These are phyloP conservation scores for Yponomeuta malinellus DNA, from an alignment of 2,888 invertebrate species.

Conservation along the genomic window DNA sequence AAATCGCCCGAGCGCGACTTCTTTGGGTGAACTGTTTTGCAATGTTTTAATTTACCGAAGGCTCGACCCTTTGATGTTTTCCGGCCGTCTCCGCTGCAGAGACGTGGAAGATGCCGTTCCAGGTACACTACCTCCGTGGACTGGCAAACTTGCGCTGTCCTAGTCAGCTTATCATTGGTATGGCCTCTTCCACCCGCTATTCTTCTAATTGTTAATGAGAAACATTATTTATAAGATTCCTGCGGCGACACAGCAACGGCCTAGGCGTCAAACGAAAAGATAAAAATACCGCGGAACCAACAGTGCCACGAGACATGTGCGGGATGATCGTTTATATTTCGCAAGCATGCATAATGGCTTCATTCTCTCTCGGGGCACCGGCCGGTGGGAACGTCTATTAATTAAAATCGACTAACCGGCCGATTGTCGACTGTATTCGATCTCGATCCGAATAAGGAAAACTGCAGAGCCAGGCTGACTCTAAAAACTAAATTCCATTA, in stretches of 20 bases:
- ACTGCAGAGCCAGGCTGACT: constrained; percentile 38
- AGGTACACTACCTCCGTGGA: neutral
- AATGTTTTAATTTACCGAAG: constrained; percentile 68
- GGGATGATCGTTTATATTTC: constrained; percentile 39
- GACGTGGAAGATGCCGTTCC: constrained; percentile 12
- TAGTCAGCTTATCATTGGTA: neutral
- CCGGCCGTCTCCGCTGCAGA: constrained; percentile 51
- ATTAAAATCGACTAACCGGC: constrained; percentile 35
- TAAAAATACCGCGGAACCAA: constrained; percentile 25
- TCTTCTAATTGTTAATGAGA: neutral
- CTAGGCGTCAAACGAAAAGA: constrained; percentile 31
- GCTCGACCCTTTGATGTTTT: constrained; percentile 49
- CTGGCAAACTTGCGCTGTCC: neutral
- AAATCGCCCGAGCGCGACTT: constrained; percentile 60
- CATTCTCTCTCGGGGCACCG: constrained; percentile 37
- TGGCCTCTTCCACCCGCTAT: neutral
- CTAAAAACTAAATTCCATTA: constrained; percentile 57
- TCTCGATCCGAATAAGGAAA: constrained; percentile 48
- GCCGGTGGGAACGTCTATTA: constrained; percentile 48
- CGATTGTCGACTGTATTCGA: constrained; percentile 36
- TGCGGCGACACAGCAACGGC: neutral
- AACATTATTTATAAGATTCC: neutral
- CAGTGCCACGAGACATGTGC: constrained; percentile 3
- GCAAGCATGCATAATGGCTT: constrained; percentile 58
- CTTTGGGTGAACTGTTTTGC: constrained; percentile 59